Conservation (phyloP, 2,113 vertebrate species). For the Salvelinus alpinus region DNA sequence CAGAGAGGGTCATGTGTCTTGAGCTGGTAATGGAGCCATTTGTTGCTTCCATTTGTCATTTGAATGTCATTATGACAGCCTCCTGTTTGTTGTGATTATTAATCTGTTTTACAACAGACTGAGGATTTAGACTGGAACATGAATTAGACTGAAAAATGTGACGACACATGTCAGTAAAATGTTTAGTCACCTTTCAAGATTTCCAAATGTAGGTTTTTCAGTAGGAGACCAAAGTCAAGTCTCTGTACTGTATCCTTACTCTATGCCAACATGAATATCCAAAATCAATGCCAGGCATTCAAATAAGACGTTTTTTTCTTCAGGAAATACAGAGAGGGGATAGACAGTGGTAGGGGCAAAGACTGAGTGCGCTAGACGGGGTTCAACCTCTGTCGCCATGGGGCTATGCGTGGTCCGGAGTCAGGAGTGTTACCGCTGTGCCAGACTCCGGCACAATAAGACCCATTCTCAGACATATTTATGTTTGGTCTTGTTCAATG, state of each 20-base stretch:
- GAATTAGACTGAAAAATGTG: background rate
- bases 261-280: background rate
- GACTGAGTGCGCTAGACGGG: too few species aligned
- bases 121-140: background rate
- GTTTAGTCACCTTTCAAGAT: background rate
- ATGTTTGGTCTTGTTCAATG: background rate
- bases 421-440: too few species aligned
- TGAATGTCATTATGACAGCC: conserved; percentile 1
- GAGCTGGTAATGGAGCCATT: background rate
- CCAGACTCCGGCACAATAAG: too few species aligned
- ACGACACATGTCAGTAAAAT: background rate
- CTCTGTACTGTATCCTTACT: background rate
- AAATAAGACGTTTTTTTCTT: background rate
- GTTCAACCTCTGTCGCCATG: too few species aligned
- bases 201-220: background rate
- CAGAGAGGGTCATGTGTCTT: too few species aligned
- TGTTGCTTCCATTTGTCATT: background rate
- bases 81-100: conserved; percentile 1
- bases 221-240: conserved; percentile 23
- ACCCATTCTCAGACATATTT: background rate
- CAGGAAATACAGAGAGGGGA: too few species aligned
- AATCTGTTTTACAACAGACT: background rate
- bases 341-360: too few species aligned
- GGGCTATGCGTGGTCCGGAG: too few species aligned
- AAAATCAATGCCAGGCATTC: conserved; percentile 33